Base-by-base conservation (phyloP, 2,113 vertebrate species). In the Isurus oxyrinchus region DNA sequence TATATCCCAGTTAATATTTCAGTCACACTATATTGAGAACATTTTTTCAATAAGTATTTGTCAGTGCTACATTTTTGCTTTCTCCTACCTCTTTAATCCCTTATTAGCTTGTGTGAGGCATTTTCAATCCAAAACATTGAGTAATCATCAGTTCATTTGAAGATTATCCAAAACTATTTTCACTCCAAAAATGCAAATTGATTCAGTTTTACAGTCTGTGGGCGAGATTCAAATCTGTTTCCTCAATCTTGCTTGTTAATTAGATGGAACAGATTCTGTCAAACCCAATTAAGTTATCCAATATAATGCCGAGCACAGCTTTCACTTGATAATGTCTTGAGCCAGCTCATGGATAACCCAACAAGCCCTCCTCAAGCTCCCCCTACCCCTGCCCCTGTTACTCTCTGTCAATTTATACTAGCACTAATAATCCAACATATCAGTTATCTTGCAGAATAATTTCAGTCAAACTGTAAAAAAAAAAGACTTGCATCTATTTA, bases 261-360 rank as follows among this genome's bases (percentile, higher is more conserved):
- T 84, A 84, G 81, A 84, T 84, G 79, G 40, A 84, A 84, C 81
- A 84, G 81, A 84, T 44, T 44, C 81, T 84, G 81, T 84, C 81
- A 84, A 84, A 84, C 81, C 40, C 81, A 84, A 84, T 84, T 84
- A 84, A 84, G 81, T 84, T 84, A 84, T 44, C 81, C 40, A 84
- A 44, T 44, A 44, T 49, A 84, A 84, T 49, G 40, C 81, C 81
- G 49, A 44, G 16, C 40, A 16, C 16, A 6, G 81, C 81, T 84
- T 84, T 84, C 81, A 84, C 3, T 44, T 3, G 40, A 44, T 44
- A 44, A 49, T 84, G 23, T 6, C 7, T 5, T 44, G 16, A 84
- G 40, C 3, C 81, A 44, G 21, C 40, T 84, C 81, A 84, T 49
- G 81, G 81, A 21, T 23, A 19, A 21, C 40, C 5, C n/a, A 23